Evolutionary conservation across 1,140 invertebrate species (phyloP).

Genomic region (Oncopeltus fasciatus): DNA sequence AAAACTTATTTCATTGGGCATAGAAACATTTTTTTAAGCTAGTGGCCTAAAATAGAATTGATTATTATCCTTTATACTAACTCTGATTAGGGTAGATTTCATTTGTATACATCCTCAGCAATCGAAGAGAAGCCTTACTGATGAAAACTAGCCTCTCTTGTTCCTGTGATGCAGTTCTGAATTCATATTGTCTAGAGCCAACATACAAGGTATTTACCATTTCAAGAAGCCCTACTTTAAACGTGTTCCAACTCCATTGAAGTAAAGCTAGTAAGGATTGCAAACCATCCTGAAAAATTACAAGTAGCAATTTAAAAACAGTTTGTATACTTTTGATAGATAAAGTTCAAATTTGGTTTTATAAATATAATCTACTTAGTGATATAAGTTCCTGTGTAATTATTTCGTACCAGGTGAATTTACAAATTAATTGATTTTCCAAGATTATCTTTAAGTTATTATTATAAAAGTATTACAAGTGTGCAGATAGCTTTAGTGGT

Average conservation of each 20-base stretch:
- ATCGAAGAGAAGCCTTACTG: slow-evolving; percentile 61
- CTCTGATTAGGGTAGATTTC: slow-evolving; percentile 73
- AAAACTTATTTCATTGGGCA: too few species aligned
- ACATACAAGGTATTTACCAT: background rate
- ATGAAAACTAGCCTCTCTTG: slow-evolving; percentile 79
- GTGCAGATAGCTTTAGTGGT: too few species aligned
- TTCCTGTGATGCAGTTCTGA: slow-evolving; percentile 40
- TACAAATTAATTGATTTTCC: too few species aligned
- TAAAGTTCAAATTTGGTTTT: background rate
- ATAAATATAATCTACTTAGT: background rate
- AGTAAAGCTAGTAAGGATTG: slow-evolving; percentile 65
- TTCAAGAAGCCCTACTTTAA: slow-evolving; percentile 46
- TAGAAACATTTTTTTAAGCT: too few species aligned
- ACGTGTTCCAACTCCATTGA: slow-evolving; percentile 67
- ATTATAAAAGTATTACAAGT: too few species aligned
- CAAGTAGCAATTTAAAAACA: background rate
- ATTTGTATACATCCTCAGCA: slow-evolving; percentile 70
- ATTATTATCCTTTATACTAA: slow-evolving; percentile 18
- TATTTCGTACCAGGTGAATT: too few species aligned
- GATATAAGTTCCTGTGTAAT: too few species aligned
- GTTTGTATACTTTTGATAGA: background rate
- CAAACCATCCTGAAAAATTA: slow-evolving; percentile 54
- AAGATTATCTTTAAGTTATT: too few species aligned
- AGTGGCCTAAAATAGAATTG: background rate
- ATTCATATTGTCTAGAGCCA: slow-evolving; percentile 1